Base-by-base conservation (phyloP, 1,140 invertebrate species). In the Akabosia matsudoensis region DNA sequence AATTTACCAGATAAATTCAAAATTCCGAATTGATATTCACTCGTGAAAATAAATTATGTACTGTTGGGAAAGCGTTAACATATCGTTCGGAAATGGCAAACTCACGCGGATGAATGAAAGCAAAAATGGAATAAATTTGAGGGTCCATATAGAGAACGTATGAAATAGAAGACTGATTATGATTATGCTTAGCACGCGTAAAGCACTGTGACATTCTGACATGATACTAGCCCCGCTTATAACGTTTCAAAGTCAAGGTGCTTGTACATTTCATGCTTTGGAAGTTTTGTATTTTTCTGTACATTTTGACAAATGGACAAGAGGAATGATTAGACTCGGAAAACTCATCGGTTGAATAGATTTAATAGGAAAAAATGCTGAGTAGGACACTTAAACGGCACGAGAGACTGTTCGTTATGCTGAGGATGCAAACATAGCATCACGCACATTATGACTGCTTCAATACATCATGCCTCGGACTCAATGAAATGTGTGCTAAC, bases 71-170 rank as follows among this genome's bases (percentile, higher is more conserved):
- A n/a, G 45, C 45, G 14, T n/a, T 61, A 61, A 61, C 54, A 61
- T 16, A 61, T 61, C 54, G 24, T 61, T 16, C 54, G 54, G 28
- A 67, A 67, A 67, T 67, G 61, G 30, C 61, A 67, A 67, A 67
- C 28, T 16, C 61, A 67, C 31, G 61, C 61, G 31, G 61, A 31
- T 56, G 54, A 10, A 45, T 18, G 7, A 18, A 18, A 45, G 37
- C 7, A 45, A 18, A 18, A 45, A 18, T 45, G 7, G 37, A 45
- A 45, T 45, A 7, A 7, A 45, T 45, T n/a, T n/a, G 37, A 45
- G 37, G 37, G 7, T 7, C 37, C 18, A 45, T 45, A 45, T 18
- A 45, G n/a, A n/a, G n/a, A n/a, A n/a, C n/a, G n/a, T n/a, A n/a
- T n/a, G n/a, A n/a, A n/a, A n/a, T n/a, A n/a, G n/a, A n/a, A n/a